Base-by-base conservation (phyloP, 2,797 vertebrate species). In the Enteromius treurensis region DNA sequence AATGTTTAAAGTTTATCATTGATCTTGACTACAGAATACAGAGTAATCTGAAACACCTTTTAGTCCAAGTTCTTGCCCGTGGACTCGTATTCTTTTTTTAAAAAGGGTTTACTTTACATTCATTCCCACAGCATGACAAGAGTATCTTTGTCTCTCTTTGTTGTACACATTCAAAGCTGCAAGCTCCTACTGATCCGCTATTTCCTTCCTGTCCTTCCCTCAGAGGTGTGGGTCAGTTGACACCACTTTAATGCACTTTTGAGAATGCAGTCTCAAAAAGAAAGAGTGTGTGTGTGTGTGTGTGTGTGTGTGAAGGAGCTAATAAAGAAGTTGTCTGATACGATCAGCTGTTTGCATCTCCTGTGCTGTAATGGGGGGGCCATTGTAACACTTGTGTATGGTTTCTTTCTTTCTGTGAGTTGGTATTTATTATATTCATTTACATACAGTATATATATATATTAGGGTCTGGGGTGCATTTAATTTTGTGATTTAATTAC, bases 261-360 rank as follows among this genome's bases (percentile, higher is more conserved):
- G 42, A 55, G n/a, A 79, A 79, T 49, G 26, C 62, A 42, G 53
- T 26, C 80, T 83, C n/a, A 40, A 71, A 55, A 40, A 77, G n/a
- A 45, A 47, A 58, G 62, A 11, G 60, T 51, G 37, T 81, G 47
- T 68, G 15, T 26, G 21, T 65, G 55, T 26, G 21, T 65, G 55
- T 69, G 49, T 19, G 51, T 49, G 29, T 17, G 32, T 69, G 49
- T 21, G 42, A 53, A 23, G 47, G 81, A 69, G 51, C 2, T 68
- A 60, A 68, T 83, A 37, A 83, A 60, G 74, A 26, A 60, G 53
- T 77, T 77, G 19, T 83, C 81, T 77, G 40, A 83, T 77, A 70
- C 1, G 9, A 83, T 60, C 47, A 55, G n/a, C 60, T 82, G 60
- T 67, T 68, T 34, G 15, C 60, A 76, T 68, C 45, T 55, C 23